Evolutionary conservation across 1,140 invertebrate species (phyloP).

Genomic region (Brevipalpus yothersi): DNA sequence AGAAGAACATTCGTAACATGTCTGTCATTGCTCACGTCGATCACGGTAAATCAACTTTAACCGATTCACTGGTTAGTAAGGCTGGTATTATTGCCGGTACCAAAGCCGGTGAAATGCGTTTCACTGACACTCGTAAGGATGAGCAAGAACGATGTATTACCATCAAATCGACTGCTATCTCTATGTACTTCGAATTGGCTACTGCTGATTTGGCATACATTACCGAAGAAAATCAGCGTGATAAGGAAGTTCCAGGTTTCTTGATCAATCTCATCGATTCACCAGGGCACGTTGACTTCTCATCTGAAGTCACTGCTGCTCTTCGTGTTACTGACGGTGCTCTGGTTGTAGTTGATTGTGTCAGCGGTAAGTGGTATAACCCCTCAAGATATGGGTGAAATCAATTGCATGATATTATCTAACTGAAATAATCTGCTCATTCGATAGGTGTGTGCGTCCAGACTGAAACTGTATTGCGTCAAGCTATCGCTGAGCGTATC

Average conservation of each 20-base stretch:
- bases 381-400: not conserved
- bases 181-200: slow-evolving; percentile 29
- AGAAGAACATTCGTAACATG: slow-evolving; percentile 99
- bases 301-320: slow-evolving; percentile 33
- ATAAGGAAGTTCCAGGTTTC: slow-evolving; percentile 23
- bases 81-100: slow-evolving; percentile 97
- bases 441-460: slow-evolving; percentile 32
- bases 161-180: slow-evolving; percentile 82
- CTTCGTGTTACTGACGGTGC: slow-evolving; percentile 36
- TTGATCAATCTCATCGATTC: slow-evolving; percentile 37
- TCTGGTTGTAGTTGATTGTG: slow-evolving; percentile 34
- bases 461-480: slow-evolving; percentile 33
- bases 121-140: slow-evolving; percentile 97
- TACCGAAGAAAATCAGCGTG: slow-evolving; percentile 14
- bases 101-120: slow-evolving; percentile 93
- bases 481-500: slow-evolving; percentile 33
- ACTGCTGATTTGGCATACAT: slow-evolving; percentile 23
- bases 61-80: slow-evolving; percentile 96
- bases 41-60: slow-evolving; percentile 98
- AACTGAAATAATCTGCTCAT: slow-evolving; percentile 6
- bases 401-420: not conserved
- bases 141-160: slow-evolving; percentile 54
- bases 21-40: slow-evolving; percentile 99
- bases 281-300: slow-evolving; percentile 35
- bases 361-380: slow-evolving; percentile 17